Conservation (phyloP, 2,113 vertebrate species). For the Erythrolamprus reginae region DNA sequence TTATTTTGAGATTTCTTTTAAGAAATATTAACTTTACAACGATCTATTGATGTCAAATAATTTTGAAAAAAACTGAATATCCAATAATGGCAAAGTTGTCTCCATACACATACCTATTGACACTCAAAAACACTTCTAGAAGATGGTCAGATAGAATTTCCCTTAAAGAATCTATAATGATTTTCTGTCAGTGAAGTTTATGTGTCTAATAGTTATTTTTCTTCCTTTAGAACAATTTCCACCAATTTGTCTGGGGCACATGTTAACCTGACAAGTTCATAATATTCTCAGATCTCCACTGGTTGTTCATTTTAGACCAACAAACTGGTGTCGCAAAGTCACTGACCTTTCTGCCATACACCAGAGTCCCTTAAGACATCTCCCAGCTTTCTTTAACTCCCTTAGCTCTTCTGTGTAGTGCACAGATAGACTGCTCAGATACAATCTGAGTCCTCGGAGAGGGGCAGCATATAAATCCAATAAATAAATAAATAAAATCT, state of each 20-base stretch:
- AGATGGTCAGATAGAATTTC: background rate
- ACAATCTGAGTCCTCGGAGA: no score
- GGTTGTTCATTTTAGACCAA: background rate
- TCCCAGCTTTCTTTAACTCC: background rate
- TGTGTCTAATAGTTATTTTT: background rate
- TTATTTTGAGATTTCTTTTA: background rate
- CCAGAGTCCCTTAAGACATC: background rate
- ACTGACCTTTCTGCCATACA: background rate
- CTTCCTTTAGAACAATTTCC: background rate
- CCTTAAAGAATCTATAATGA: background rate
- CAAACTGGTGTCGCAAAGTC: background rate
- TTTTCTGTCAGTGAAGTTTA: background rate
- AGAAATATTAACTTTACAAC: background rate
- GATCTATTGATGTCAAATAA: background rate
- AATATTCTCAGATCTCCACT: background rate
- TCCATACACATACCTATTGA: background rate
- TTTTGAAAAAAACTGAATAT: background rate
- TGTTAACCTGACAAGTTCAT: background rate
- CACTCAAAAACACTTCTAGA: background rate
- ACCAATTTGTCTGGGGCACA: background rate
- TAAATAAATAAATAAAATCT: no score
- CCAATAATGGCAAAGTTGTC: background rate
- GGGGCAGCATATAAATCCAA: no score
- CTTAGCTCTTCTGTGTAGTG: background rate
- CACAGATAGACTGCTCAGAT: background rate